Base-by-base conservation (phyloP, 2,797 vertebrate species). In the Gorsachius magnificus region DNA sequence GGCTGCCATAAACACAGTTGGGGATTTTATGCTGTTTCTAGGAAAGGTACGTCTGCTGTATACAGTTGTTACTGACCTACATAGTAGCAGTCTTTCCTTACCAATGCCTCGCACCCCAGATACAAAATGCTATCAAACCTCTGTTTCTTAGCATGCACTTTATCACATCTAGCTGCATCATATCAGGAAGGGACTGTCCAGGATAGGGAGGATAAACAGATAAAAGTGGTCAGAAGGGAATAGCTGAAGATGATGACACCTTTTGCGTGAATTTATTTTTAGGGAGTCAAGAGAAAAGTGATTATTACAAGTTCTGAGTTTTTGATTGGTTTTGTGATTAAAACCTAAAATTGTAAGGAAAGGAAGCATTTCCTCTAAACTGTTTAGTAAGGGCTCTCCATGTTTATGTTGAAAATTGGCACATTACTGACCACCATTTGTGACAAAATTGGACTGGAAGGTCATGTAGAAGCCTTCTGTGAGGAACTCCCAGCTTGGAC, bases 21-120 rank as follows among this genome's bases (percentile, higher is more conserved):
- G 99, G 89, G 99, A 99, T 98, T 99, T 99, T 85, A 99, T 99
- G 97, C 98, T 99, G 48, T 99, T 99, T 97, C 98, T 99, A 77
- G 99, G 99, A 97, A 99, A 99, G 99, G 99, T 99, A 98, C 96
- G 98, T 74, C 50, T 93, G 74, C 38, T 80, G 10, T n/a, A 10
- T 64, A 9, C 35, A 41, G 16, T 74, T 94, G 10, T 58, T 83
- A 69, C 4, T 12, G 29, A 28, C 6, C 38, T 45, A 28, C 5
- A 2, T 10, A 36, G 19, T 76, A 71, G 28, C 64, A 76, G 41
- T n/a, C 16, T 74, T 83, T 54, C 28, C 29, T 57, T 36, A 89
- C 21, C 25, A 65, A 68, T 51, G 13, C 19, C 31, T 81, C 79
- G 54, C 11, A 35, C 13, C 6, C 15, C 21, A 41, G 11, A 35